Base-by-base conservation (phyloP, 2,888 invertebrate species). In the Autographa gamma region DNA sequence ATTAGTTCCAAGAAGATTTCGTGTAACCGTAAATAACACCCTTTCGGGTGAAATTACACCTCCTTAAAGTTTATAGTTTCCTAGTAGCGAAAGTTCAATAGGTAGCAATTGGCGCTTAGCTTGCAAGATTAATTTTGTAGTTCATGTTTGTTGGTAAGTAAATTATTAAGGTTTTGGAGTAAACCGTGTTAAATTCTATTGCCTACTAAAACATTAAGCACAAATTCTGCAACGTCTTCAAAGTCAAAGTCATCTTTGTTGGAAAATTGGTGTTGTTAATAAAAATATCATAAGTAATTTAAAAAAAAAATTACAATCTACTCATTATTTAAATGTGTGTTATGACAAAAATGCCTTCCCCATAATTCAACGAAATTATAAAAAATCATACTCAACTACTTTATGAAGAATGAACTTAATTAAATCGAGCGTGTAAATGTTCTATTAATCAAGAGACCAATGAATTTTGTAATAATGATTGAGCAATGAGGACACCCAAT, bases 1-100 rank as follows among this genome's bases (percentile, higher is more conserved):
- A 25, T 13, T 19, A 67, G 38, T 25, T 60, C 63, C 60, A 61
- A 34, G 59, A 69, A 68, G 63, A 73, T 34, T 43, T 63, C 63
- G 19, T 71, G 66, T 69, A 60, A 65, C 62, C 19, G 38, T 41
- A 81, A 82, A 81, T 73, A 65, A 74, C 61, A 58, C 38, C 62
- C 60, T 73, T 74, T 66, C 60, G 65, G 60, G 41, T 18, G 60
- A 70, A 71, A 75, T 75, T 75, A 69, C 61, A 69, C 56, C 70
- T 64, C 73, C 66, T 71, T 34, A n/a, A 62, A 69, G 59, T 80
- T 82, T 80, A 76, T 77, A 34, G 73, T 67, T 81, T 32, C 59
- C 32, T 59, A 32, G 59, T 59, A 59, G 8, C 54, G 19, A 19
- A 56, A 56, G 19, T 56, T 56, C 25, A 25, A 56, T 56, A 56